Conservation (phyloP, 2,113 vertebrate genomes). For the Podiceps cristatus region DNA sequence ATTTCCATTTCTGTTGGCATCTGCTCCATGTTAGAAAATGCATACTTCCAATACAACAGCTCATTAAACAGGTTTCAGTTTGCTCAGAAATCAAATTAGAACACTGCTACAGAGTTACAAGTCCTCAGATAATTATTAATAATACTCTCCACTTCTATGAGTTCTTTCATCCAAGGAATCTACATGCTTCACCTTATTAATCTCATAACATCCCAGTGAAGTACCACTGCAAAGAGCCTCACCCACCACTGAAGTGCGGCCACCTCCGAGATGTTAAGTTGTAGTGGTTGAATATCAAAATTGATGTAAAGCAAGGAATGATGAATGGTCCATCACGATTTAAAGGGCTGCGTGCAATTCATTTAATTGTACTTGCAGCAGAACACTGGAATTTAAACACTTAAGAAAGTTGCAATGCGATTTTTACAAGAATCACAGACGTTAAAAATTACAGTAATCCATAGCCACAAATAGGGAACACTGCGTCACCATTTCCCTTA, state of each 20-base stretch:
- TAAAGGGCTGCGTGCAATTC: background rate
- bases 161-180: slow-evolving; percentile 4
- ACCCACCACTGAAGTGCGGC: background rate
- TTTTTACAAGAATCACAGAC: background rate
- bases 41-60: slow-evolving; percentile 34
- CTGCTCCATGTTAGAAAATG: slow-evolving; percentile 50
- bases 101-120: slow-evolving; percentile 31
- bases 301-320: background rate
- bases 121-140: slow-evolving; percentile 42
- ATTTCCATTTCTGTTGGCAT: slow-evolving; percentile 65
- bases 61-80: slow-evolving; percentile 73
- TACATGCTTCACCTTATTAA: background rate
- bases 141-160: background rate
- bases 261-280: background rate
- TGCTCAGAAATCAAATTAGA: slow-evolving; percentile 62
- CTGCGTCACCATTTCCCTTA: background rate
- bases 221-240: background rate
- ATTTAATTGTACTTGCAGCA: background rate
- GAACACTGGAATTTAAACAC: background rate
- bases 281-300: slow-evolving; percentile 8
- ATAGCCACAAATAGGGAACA: background rate
- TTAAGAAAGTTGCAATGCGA: background rate
- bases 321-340: background rate
- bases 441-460: background rate
- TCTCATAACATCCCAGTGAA: background rate